Evolutionary conservation across 2,113 vertebrate genomes (phyloP), one percentile per base, ranked within the genome.

Genomic region (Sebastes fasciatus): DNA sequence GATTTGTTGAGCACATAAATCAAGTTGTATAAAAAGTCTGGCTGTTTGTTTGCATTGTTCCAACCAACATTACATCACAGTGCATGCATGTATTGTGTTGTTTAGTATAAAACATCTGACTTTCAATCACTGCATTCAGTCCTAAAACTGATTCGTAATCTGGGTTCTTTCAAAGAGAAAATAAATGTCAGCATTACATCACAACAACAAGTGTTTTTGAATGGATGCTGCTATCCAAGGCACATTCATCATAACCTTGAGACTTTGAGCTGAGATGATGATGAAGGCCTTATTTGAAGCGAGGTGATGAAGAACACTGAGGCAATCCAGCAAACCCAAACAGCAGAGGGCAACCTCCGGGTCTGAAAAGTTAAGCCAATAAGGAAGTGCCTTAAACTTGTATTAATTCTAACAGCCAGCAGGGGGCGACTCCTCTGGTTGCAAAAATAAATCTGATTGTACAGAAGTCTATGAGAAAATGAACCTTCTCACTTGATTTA

Each of bases 141-240:
- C 43, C 21, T 14, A n/a, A 51, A 51, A 16, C 12, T 16, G 5
- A 61, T 11, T 23, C 11, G n/a, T 6, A 52, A 51, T 42, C 19
- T 17, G 11, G 16, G 34, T 63, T 23, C 12, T 52, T 67, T 52
- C 67, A 54, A 34, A 62, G 60, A 62, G 12, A 42, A 62, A 62
- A 17, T 43, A 64, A 45, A 42, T 64, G 34, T 62, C 60, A 62
- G 19, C 61, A 62, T 42, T 62, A 62, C 34, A 42, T 62, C 61
- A 62, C 61, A 62, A 62, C 58, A 60, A 26, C 14, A 62, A 42
- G 26, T 17, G 61, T 62, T 42, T 62, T 17, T 42, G 42, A 64
- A 64, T 12, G 6, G 19, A n/a, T 64, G 42, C 17, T 45, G 42
- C 40, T 45, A 48, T 26, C 26, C 26, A 3, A 26, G 26, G 26